Conservation (phyloP, 2,797 vertebrate species). For the Staurois parvus region DNA sequence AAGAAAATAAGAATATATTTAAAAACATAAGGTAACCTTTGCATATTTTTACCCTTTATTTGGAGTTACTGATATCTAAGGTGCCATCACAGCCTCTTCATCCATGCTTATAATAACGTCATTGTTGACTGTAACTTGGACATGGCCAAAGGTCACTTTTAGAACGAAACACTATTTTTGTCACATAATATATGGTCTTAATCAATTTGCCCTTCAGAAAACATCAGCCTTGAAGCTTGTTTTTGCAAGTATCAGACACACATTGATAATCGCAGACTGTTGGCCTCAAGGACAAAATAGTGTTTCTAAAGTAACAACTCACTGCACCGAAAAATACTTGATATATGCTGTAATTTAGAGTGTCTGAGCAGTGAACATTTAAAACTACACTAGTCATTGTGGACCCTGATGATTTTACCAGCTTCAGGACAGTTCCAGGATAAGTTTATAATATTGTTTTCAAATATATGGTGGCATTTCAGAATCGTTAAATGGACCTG, state of each 20-base stretch:
- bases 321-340: background rate
- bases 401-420: background rate
- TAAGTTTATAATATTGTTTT: background rate
- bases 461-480: background rate
- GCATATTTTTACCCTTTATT: background rate
- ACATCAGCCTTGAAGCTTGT: background rate
- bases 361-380: background rate
- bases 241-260: background rate
- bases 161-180: background rate
- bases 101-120: background rate
- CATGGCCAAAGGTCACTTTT: background rate
- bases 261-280: background rate
- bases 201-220: background rate
- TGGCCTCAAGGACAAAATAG: slow-evolving; percentile 5
- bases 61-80: background rate
- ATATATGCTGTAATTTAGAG: background rate
- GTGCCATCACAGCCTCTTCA: background rate
- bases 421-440: background rate
- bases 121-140: background rate
- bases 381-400: background rate
- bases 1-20: background rate
- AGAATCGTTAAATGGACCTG: no score
- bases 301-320: background rate
- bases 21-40: background rate
- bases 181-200: background rate